phyloP scores from a whole-genome alignment of 2,113 vertebrate genomes.

The Hippocampus barbouri region DNA sequence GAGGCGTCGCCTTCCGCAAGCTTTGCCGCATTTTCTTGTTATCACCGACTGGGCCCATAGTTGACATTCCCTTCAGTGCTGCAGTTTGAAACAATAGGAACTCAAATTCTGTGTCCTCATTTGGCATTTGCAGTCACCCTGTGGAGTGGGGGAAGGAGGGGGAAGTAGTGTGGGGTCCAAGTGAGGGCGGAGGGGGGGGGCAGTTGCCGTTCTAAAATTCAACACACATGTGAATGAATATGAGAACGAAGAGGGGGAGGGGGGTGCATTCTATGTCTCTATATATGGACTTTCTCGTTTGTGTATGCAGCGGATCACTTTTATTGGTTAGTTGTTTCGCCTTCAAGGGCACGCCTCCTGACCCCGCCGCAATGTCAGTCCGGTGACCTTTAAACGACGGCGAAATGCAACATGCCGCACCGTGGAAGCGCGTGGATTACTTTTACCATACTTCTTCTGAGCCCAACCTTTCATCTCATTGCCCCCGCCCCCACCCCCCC shows the following conservation, averaged over 20 bases:
- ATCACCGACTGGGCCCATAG: conserved; percentile 14
- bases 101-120: conserved; percentile 25
- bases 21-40: conserved; percentile 40
- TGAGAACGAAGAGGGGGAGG: not conserved
- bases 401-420: conserved; percentile 2
- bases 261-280: not conserved
- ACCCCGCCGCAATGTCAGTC: conserved; percentile 27
- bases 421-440: not conserved
- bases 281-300: conserved; percentile 9
- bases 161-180: not conserved
- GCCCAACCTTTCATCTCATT: conserved; percentile 6
- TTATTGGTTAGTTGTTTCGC: conserved; percentile 35
- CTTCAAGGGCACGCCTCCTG: conserved; percentile 30
- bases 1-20: conserved; percentile 12
- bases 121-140: conserved; percentile 3
- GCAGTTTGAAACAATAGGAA: conserved; percentile 17
- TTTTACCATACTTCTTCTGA: not conserved
- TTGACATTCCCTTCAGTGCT: conserved; percentile 30
- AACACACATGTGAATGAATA: conserved; percentile 20
- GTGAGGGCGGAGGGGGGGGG: not conserved
- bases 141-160: not conserved
- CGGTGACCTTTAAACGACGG: conserved; percentile 42
- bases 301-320: not conserved
- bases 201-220: conserved; percentile 9
- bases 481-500: not conserved